Percentiles rank a stretch among this genome's conserved stretches.
Evolutionary conservation across 2,888 invertebrate genomes (phyloP).

Genomic region (Pterostichus madidus): DNA sequence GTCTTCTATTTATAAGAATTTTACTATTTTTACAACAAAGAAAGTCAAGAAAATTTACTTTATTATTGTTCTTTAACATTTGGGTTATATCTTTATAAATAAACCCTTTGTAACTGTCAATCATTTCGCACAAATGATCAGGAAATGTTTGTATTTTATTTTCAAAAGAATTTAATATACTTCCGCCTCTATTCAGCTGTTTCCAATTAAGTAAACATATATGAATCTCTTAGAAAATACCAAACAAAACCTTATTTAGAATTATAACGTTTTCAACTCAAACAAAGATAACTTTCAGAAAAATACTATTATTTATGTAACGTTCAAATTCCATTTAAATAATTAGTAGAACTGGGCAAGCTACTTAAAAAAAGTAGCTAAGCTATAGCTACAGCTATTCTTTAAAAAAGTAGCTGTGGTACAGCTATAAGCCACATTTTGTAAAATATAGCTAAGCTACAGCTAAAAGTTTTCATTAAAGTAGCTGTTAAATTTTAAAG

Average conservation of each 20-base stretch:
- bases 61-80: conserved; percentile 30
- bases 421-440: no score
- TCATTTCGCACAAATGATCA: conserved; percentile 48
- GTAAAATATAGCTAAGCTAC: no score
- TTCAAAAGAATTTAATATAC: conserved; percentile 46
- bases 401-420: no score
- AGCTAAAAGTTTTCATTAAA: no score
- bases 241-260: not conserved
- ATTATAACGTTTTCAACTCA: not conserved
- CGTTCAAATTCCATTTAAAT: no score
- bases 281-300: no score
- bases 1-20: conserved; percentile 4
- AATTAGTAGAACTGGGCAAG: no score
- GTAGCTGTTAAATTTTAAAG: no score
- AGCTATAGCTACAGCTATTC: no score
- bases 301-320: no score
- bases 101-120: conserved; percentile 41
- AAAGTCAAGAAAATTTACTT: conserved; percentile 29
- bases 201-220: conserved; percentile 20
- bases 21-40: conserved; percentile 20
- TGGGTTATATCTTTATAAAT: conserved; percentile 24
- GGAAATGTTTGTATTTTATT: conserved; percentile 16
- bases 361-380: no score
- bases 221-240: conserved; percentile 17
- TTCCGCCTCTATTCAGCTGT: conserved; percentile 41